Percentiles rank a stretch among this genome's conserved stretches.
These are phyloP conservation scores for Tetragnatha versicolor DNA, from an alignment of 1,140 invertebrate species.

Conservation along the genomic window DNA sequence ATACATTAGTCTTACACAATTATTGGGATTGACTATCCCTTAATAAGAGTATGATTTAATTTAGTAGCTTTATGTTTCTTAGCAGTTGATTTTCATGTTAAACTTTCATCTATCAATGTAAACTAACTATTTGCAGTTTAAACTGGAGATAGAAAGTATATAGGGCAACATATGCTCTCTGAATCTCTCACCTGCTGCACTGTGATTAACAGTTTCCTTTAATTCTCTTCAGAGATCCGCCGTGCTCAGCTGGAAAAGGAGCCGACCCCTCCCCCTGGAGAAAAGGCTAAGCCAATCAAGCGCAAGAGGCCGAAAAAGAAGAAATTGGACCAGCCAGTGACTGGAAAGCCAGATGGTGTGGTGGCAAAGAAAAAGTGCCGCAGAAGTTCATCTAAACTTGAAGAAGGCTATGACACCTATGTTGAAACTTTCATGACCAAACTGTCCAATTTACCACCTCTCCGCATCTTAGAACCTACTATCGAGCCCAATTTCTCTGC, in stretches of 20 bases:
- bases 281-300: conserved; percentile 59
- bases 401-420: conserved; percentile 90
- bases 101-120: background rate
- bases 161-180: no score
- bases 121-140: background rate
- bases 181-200: background rate
- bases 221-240: conserved; percentile 55
- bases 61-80: no score
- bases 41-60: no score
- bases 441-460: conserved; percentile 79
- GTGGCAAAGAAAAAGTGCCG: conserved; percentile 79
- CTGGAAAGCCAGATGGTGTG: conserved; percentile 31
- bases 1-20: no score
- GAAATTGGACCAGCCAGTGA: conserved; percentile 55
- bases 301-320: conserved; percentile 58
- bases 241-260: conserved; percentile 59
- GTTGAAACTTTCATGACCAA: conserved; percentile 87
- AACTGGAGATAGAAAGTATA: no score
- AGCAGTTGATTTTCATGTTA: no score
- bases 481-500: conserved; percentile 82
- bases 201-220: background rate
- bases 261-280: conserved; percentile 58
- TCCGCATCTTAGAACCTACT: conserved; percentile 87
- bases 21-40: no score
- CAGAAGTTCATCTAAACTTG: conserved; percentile 73